Evolutionary conservation across 2,113 vertebrate genomes (phyloP).

Genomic region (Lagopus muta): DNA sequence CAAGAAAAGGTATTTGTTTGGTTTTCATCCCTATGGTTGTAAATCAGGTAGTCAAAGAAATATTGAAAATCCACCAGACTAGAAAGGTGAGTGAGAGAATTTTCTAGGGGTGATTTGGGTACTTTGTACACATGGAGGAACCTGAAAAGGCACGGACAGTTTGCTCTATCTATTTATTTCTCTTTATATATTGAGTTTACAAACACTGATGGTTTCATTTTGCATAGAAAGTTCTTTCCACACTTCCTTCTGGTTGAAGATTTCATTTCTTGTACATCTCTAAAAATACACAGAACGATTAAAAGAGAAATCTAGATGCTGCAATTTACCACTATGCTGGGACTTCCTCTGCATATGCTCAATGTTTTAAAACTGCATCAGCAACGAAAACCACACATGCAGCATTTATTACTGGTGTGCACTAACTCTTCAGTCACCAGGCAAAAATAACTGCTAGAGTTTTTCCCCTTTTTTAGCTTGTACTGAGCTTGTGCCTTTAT

Average conservation of each 20-base stretch:
- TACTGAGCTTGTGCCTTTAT: background rate
- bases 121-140: background rate
- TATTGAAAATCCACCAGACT: background rate
- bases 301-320: background rate
- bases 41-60: constrained; percentile 13
- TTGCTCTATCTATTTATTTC: constrained; percentile 8
- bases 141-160: background rate
- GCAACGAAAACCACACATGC: background rate
- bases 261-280: constrained; percentile 40
- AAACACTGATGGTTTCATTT: background rate
- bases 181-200: background rate
- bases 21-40: background rate
- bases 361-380: constrained; percentile 26
- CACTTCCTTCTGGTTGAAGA: constrained; percentile 25
- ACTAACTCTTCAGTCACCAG: background rate
- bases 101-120: background rate
- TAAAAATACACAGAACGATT: constrained; percentile 51
- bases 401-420: background rate
- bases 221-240: constrained; percentile 27
- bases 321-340: background rate
- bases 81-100: background rate
- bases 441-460: background rate
- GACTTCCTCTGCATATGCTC: constrained; percentile 42
- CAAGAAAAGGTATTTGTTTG: background rate
- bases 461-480: background rate